These are phyloP conservation scores for Sycophaga agraensis DNA, from an alignment of 1,140 invertebrate genomes.

Conservation along the genomic window DNA sequence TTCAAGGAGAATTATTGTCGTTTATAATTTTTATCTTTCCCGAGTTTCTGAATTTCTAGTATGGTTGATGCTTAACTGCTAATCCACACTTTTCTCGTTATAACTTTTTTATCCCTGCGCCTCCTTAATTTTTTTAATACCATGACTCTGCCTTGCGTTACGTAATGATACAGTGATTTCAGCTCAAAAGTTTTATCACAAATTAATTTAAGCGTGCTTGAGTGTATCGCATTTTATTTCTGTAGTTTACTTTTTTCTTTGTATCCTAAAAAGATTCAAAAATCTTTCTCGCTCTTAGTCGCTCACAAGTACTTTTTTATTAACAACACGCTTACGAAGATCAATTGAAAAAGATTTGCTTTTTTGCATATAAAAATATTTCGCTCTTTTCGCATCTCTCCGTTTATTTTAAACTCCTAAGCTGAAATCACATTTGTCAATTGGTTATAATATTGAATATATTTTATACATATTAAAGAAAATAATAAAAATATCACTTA, in stretches of 20 bases:
- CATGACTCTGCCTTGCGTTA: not conserved
- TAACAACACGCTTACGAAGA: not conserved
- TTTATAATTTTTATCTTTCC: conserved; percentile 7
- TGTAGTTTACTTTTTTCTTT: conserved; percentile 9
- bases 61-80: not conserved
- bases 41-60: not conserved
- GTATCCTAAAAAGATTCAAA: conserved; percentile 17
- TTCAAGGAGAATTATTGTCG: conserved; percentile 25
- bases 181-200: conserved; percentile 23
- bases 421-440: conserved; percentile 11
- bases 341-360: conserved; percentile 17
- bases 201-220: conserved; percentile 17
- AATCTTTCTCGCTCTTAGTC: conserved; percentile 3
- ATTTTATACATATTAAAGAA: conserved; percentile 19
- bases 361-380: conserved; percentile 28
- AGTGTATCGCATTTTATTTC: not conserved
- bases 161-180: conserved; percentile 1
- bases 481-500: conserved; percentile 23
- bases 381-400: conserved; percentile 5
- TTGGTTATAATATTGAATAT: conserved; percentile 16
- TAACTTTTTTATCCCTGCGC: not conserved
- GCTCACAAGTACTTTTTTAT: not conserved
- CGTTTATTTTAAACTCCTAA: not conserved
- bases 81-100: not conserved
- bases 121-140: not conserved